Conservation (phyloP, 2,888 invertebrate genomes). For the Baronia brevicornis region DNA sequence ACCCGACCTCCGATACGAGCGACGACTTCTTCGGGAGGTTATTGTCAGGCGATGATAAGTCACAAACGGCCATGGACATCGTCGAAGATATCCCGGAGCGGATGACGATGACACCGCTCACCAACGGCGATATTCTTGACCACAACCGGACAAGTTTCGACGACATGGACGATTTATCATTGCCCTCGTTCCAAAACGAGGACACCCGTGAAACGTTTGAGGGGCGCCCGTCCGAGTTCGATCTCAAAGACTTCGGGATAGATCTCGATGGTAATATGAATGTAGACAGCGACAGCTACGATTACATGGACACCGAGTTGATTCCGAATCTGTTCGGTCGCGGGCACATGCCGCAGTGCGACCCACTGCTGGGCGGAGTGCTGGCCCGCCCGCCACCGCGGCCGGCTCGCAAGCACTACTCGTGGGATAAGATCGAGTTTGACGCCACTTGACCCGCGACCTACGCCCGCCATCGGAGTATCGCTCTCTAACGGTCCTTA, state of each 20-base stretch:
- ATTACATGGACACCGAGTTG: slow-evolving; percentile 60
- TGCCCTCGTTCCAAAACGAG: slow-evolving; percentile 60
- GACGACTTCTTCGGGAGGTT: slow-evolving; percentile 60
- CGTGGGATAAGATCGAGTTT: slow-evolving; percentile 87
- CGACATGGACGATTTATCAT: slow-evolving; percentile 61
- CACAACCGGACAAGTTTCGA: slow-evolving; percentile 55
- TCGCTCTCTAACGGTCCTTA: slow-evolving; percentile 28
- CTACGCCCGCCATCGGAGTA: slow-evolving; percentile 16
- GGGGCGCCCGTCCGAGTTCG: slow-evolving; percentile 58
- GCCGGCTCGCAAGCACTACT: slow-evolving; percentile 78
- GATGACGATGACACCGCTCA: slow-evolving; percentile 53
- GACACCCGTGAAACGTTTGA: slow-evolving; percentile 43
- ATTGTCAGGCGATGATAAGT: slow-evolving; percentile 41
- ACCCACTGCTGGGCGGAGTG: slow-evolving; percentile 83
- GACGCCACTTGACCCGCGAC: slow-evolving; percentile 75
- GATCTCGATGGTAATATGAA: slow-evolving; percentile 77
- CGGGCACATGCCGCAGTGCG: slow-evolving; percentile 75
- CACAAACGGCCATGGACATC: slow-evolving; percentile 53
- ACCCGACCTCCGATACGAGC: slow-evolving; percentile 45
- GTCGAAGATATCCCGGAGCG: slow-evolving; percentile 50
- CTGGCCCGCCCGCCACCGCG: slow-evolving; percentile 75
- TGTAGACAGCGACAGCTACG: slow-evolving; percentile 69
- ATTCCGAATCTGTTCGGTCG: slow-evolving; percentile 66
- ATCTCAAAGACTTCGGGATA: slow-evolving; percentile 78
- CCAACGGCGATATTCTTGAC: slow-evolving; percentile 60